Base-by-base conservation (phyloP, 2,888 invertebrate genomes). In the Drosophila emarginata region DNA sequence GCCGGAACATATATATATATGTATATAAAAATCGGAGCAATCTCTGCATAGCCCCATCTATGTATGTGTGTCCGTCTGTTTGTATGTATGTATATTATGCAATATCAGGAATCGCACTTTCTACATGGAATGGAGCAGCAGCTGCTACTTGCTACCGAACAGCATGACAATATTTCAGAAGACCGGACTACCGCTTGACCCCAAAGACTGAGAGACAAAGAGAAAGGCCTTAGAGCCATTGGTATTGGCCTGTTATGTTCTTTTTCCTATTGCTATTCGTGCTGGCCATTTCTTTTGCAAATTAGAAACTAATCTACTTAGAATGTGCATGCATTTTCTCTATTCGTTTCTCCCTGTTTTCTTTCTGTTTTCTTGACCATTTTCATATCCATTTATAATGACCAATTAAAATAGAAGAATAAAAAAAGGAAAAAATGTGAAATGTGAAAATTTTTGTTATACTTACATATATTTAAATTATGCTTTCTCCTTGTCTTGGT, bases 221-320 rank as follows among this genome's bases (percentile, higher is more conserved):
- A 80, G 81, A 82, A 82, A 85, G 86, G 83, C 69, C 64, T 65
- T 53, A 63, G 63, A 62, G 67, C 62, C 67, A 63, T 54, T 32
- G 32, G 28, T 15, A 2, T 15, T 45, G 15, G 6, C 14, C 40
- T 15, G 15, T 26, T 32, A 26, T 23, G 58, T 61, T 61, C 60
- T 51, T 52, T 63, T 51, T 15, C 23, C 36, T 54, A 37, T 53
- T 40, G 52, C 40, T 45, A 18, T 45, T 58, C 36, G 54, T 23
- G 67, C 62, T 45, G 45, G 37, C 12, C 12, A 1, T 45, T 45
- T 18, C 4, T 11, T 39, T 63, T 61, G 61, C 51, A 61, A 62
- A 54, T 62, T 62, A 54, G 58, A 57, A 58, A 36, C 37, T 64
- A 58, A 64, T 64, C 64, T 64, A 26, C 64, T 52, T 58, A 57